Percentiles rank a stretch among this genome's conserved stretches.
Conservation (phyloP, 2,797 vertebrate genomes). For the Cyprinella venusta region DNA sequence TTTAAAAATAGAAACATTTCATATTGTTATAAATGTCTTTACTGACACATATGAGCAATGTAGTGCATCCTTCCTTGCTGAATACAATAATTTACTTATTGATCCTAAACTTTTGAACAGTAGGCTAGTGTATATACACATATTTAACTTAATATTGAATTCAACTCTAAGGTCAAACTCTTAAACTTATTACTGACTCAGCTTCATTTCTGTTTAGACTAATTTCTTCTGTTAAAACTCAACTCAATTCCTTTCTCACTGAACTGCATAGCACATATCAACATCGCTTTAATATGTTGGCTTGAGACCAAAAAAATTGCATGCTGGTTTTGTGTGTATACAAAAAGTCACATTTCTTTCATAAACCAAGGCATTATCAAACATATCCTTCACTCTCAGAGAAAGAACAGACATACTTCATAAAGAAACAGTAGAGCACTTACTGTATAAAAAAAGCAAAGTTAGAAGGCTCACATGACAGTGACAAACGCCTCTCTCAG, state of each 20-base stretch:
- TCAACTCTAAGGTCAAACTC: background rate
- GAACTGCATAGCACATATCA: background rate
- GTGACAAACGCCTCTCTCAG: constrained; percentile 21
- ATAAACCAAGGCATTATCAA: background rate
- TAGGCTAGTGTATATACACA: background rate
- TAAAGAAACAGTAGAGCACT: constrained; percentile 18
- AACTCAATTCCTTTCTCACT: background rate
- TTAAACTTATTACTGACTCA: background rate
- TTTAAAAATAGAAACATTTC: background rate
- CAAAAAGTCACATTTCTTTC: no score
- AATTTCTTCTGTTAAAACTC: background rate
- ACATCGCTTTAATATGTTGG: background rate
- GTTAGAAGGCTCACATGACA: constrained; percentile 22
- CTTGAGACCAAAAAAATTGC: background rate
- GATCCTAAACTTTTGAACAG: background rate
- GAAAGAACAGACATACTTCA: background rate
- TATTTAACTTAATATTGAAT: background rate
- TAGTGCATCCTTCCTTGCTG: background rate
- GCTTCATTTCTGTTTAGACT: background rate
- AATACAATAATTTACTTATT: background rate
- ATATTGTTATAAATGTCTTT: background rate
- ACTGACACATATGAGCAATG: background rate
- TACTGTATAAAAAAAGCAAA: constrained; percentile 32
- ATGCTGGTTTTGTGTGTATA: background rate
- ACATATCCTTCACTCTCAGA: background rate